Evolutionary conservation across 2,888 invertebrate genomes (phyloP).

Genomic region (Salticus scenicus): DNA sequence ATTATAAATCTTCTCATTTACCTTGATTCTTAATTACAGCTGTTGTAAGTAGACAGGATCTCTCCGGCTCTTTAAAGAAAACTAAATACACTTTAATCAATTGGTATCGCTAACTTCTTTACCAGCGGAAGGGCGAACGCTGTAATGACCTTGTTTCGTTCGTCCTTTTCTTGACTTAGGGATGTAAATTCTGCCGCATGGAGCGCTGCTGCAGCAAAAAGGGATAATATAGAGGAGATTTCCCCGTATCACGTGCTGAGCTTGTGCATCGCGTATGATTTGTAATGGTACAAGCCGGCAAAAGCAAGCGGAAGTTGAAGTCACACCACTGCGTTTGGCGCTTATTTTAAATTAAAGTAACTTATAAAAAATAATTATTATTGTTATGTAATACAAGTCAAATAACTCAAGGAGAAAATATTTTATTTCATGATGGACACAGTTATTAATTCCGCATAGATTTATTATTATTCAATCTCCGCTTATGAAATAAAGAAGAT

Average conservation of each 20-base stretch:
- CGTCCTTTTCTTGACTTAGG: conserved; percentile 52
- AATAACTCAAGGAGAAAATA: no score
- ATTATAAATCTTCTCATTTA: neutral
- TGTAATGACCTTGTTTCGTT: conserved; percentile 48
- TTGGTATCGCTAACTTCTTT: neutral
- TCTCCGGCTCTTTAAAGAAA: neutral
- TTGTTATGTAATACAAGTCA: no score
- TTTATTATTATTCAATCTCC: no score
- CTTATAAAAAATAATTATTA: no score
- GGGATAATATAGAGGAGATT: no score
- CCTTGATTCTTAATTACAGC: neutral
- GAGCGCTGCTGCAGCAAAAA: conserved; percentile 34
- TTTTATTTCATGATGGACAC: no score
- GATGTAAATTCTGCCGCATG: conserved; percentile 27
- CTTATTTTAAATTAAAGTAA: neutral
- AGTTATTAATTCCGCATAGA: no score
- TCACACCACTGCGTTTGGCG: neutral
- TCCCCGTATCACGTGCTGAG: conserved; percentile 1
- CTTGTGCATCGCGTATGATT: neutral
- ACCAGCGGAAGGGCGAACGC: conserved; percentile 44
- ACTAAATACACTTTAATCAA: neutral
- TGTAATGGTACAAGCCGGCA: neutral
- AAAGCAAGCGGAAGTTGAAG: neutral
- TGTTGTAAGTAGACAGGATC: neutral
- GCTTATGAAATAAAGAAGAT: no score